Conservation (phyloP, 2,888 invertebrate genomes). For the Rhagium mordax region DNA sequence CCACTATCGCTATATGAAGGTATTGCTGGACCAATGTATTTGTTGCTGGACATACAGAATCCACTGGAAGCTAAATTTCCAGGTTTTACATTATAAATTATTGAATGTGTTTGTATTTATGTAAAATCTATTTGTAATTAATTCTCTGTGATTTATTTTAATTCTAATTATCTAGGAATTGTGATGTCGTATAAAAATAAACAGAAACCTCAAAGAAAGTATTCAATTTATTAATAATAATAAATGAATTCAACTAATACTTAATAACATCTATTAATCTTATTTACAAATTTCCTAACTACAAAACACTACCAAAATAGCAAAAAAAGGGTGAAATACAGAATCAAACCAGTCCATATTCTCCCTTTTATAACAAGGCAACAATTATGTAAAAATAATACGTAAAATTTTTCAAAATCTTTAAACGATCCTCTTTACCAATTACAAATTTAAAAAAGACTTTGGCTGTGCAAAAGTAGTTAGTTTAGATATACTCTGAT, state of each 20-base stretch:
- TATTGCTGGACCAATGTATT: conserved; percentile 83
- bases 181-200: neutral
- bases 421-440: conserved; percentile 7
- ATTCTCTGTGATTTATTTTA: too few relatives aligned
- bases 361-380: conserved; percentile 47
- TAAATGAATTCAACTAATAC: conserved; percentile 66
- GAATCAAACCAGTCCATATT: conserved; percentile 32
- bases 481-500: conserved; percentile 57
- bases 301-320: conserved; percentile 60
- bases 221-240: conserved; percentile 57
- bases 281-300: conserved; percentile 67
- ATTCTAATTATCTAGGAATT: neutral
- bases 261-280: conserved; percentile 66
- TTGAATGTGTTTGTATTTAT: neutral
- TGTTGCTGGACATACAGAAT: conserved; percentile 79
- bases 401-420: conserved; percentile 22
- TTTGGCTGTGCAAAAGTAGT: conserved; percentile 61
- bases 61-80: conserved; percentile 83
- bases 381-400: conserved; percentile 45
- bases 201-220: conserved; percentile 35
- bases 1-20: conserved; percentile 91
- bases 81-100: conserved; percentile 71
- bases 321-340: conserved; percentile 45
- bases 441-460: conserved; percentile 37
- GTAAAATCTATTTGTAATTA: neutral